These are phyloP conservation scores for Tryphoninae sp. DNA, from an alignment of 2,888 invertebrate species.

Conservation along the genomic window DNA sequence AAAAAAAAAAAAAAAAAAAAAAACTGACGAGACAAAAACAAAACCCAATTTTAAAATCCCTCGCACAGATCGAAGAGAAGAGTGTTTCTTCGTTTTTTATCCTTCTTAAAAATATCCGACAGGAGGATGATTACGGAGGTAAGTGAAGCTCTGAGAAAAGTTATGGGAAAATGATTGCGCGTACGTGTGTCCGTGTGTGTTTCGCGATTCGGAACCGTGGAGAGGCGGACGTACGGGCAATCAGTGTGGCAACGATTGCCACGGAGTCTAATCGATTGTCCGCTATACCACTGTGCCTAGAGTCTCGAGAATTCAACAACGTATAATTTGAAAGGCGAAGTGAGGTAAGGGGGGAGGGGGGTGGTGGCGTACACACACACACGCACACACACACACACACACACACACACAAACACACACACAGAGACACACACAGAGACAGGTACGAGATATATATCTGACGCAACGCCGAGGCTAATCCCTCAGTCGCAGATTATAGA, in stretches of 20 bases:
- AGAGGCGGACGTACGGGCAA: constrained; percentile 24
- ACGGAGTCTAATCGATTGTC: constrained; percentile 49
- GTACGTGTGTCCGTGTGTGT: constrained; percentile 8
- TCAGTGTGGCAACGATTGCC: constrained; percentile 41
- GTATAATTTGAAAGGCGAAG: constrained; percentile 40
- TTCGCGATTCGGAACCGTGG: background rate
- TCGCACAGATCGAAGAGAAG: background rate
- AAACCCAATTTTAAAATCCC: too few relatives aligned
- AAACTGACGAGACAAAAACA: too few relatives aligned
- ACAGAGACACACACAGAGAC: background rate
- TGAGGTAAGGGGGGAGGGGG: background rate
- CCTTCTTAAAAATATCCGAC: background rate
- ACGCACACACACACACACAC: background rate
- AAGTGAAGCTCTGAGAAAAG: constrained; percentile 29
- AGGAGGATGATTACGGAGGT: constrained; percentile 14
- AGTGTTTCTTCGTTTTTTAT: background rate
- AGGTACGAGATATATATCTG: constrained; percentile 24
- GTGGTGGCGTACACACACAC: background rate
- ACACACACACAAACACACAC: too few relatives aligned
- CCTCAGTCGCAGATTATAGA: constrained; percentile 64
- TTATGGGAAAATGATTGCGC: background rate
- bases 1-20: too few relatives aligned
- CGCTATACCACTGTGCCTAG: constrained; percentile 23
- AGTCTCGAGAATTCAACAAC: constrained; percentile 47
- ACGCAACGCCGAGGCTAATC: constrained; percentile 58